Conservation (phyloP, 2,797 vertebrate species). For the Orestias chungarensis region DNA sequence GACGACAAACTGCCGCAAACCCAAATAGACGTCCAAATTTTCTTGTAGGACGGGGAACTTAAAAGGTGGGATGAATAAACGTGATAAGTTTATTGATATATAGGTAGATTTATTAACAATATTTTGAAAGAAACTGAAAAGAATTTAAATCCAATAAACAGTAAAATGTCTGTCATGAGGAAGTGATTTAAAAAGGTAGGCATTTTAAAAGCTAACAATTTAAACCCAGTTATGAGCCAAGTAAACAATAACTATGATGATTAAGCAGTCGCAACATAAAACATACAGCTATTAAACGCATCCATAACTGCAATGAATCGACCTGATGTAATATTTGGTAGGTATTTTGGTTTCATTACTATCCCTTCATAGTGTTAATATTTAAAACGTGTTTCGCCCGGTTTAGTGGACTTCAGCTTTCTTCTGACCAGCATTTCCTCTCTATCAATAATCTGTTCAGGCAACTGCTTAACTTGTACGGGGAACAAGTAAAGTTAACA, state of each 20-base stretch:
- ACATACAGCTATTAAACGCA: not conserved
- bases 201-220: not conserved
- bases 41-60: conserved; percentile 96
- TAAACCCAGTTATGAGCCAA: not conserved
- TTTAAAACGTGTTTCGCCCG: not conserved
- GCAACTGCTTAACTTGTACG: not conserved
- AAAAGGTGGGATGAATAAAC: conserved; percentile 22
- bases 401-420: not conserved
- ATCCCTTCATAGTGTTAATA: not conserved
- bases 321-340: not conserved
- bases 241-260: not conserved
- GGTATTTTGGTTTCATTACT: not conserved
- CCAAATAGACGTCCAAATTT: conserved; percentile 95
- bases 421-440: not conserved
- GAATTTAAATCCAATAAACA: not conserved
- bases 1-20: conserved; percentile 93
- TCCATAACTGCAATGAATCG: not conserved
- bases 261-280: not conserved
- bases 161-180: not conserved
- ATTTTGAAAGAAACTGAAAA: too few relatives aligned
- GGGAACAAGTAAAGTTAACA: not conserved
- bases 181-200: conserved; percentile 6
- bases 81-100: too few relatives aligned
- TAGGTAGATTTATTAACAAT: too few relatives aligned
- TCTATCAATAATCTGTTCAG: not conserved